Base-by-base conservation (phyloP, 2,888 invertebrate genomes). In the Lucinisca nassula region DNA sequence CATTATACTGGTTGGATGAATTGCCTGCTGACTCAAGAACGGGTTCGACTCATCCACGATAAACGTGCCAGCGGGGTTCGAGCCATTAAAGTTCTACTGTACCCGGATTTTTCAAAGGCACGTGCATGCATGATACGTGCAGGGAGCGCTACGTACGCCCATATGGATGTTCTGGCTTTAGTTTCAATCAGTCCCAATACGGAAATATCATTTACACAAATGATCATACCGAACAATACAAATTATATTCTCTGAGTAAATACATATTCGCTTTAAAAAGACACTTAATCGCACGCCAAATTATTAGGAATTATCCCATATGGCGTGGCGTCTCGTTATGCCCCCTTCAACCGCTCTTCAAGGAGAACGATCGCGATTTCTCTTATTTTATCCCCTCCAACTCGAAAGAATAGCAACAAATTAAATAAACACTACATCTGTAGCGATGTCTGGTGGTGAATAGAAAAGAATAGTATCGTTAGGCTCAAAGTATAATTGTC, bases 371-470 rank as follows among this genome's bases (percentile, higher is more conserved):
- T 81, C 84, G 55, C 70, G 81, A 81, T 75, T 82, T 55, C 55
- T 55, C 61, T 21, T 61, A 61, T 67, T 82, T 79, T 79, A 84
- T 84, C 77, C 78, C 74, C 75, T 81, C 82, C 51, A 51, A 73
- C 76, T 84, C 74, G 61, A 82, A 85, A 90, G 90, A 90, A 90
- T 87, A 75, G 83, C 51, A 79, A 75, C 85, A 90, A 90, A 90
- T 90, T 90, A 90, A 90, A 90, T 90, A 90, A 90, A 90, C 90
- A 90, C 90, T 90, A 85, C 90, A 90, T 87, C 87, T 90, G 85
- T 84, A 79, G 81, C 75, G 73, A 35, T 58, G 82, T 75, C 81
- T 30, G 81, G 49, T 40, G 73, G 32, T 72, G 83, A 77, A 85
- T 83, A 79, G 79, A 77, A 84, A 85, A 90, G 90, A 88, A 90